A percentile compares a stretch with the other conserved stretches of the same genome.
These are phyloP conservation scores for Rotaria macrura DNA, from an alignment of 2,888 invertebrate genomes.

Conservation along the genomic window DNA sequence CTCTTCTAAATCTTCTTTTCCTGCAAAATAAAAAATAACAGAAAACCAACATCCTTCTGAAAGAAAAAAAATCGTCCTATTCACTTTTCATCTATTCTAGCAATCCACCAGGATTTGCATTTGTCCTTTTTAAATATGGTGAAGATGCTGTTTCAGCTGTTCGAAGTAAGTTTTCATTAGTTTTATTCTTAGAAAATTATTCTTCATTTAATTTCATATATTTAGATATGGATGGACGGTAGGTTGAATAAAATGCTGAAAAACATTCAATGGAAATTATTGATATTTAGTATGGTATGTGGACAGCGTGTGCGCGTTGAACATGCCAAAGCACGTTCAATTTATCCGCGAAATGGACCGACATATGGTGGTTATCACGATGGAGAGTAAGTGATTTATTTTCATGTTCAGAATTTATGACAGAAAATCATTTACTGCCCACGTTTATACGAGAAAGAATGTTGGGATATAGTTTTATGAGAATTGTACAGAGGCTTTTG, in stretches of 20 bases:
- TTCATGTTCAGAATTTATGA: neutral
- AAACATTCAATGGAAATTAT: neutral
- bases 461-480: no score
- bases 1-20: no score
- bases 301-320: neutral
- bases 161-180: no score
- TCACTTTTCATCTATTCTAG: neutral
- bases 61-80: no score
- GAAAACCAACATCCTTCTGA: no score
- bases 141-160: neutral
- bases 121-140: neutral
- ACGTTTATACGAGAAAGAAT: no score
- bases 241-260: no score
- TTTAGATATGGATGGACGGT: neutral
- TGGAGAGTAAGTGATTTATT: neutral
- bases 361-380: neutral
- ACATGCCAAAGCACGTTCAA: neutral
- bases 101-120: neutral
- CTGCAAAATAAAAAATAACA: no score
- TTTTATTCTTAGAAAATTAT: neutral
- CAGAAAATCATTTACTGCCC: no score
- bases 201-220: neutral
- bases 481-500: no score
- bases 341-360: neutral
- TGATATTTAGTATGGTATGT: neutral